Base-by-base conservation (phyloP, 2,888 invertebrate genomes). In the Linyphia triangularis region DNA sequence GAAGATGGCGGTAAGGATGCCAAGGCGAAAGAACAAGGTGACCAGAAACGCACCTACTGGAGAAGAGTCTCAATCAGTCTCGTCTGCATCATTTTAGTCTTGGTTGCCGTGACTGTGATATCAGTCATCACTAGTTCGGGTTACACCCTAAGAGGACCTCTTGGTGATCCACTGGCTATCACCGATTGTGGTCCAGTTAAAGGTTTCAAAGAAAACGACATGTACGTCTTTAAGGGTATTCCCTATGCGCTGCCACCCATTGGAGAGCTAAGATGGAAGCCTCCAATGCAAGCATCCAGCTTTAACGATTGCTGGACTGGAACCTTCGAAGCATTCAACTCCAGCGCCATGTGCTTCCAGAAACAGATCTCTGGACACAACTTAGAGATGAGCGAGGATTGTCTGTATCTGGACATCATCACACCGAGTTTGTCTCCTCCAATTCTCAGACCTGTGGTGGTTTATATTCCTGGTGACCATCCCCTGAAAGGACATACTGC, bases 361-460 rank as follows among this genome's bases (percentile, higher is more conserved):
- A 94, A 94, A 37, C 82, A 85, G 9, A 70, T 90, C n/a, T 51
- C 78, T 7, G 88, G 85, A 4, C 63, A 70, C n/a, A 63, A 57
- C 10, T 16, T 85, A 22, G 85, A 88, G 10, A 81, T 90, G 61
- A 90, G 89, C 92, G 94, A 97, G 92, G 95, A 97, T 92, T 96
- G 96, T 91, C 93, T 96, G 65, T 95, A 95, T 91, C 93, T 96
- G 3, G 96, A 96, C 91, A 93, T 97, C 6, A 96, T 95, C 91
- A 95, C 96, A 0, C 96, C 96, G 1, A 89, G 91, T 90, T 91
- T 92, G 89, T 91, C 91, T 30, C 89, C 88, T 3, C 84, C 79
- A 6, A 61, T 81, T 6, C 90, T 89, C 1, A 69, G 88, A 65
- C 90, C 91, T 2, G 91, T 91, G 7, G 90, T 91, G 6, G 90